phyloP scores from a whole-genome alignment of 2,888 invertebrate species.

The Cheilosia scutellata region DNA sequence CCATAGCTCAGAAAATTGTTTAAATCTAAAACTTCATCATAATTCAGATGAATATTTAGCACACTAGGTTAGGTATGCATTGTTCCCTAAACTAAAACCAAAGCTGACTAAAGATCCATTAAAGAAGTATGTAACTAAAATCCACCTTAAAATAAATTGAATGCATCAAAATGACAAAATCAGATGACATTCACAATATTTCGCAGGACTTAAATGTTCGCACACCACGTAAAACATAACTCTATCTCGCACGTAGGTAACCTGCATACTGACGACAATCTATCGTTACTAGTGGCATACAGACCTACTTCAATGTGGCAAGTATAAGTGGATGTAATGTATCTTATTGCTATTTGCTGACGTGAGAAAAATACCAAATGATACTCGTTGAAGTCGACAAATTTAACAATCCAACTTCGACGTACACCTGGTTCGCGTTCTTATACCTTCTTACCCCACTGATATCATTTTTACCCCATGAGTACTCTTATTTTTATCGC shows the following conservation, averaged over 20 bases:
- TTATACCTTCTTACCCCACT: constrained; percentile 34
- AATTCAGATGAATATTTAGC: too few species aligned
- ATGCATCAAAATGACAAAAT: too few species aligned
- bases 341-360: constrained; percentile 36
- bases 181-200: too few species aligned
- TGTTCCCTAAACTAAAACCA: too few species aligned
- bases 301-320: constrained; percentile 3
- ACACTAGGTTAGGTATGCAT: too few species aligned
- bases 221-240: too few species aligned
- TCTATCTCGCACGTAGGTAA: not conserved
- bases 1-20: too few species aligned
- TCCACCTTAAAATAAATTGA: too few species aligned
- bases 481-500: constrained; percentile 5
- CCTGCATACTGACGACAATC: not conserved
- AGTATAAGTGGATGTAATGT: constrained; percentile 50
- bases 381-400: constrained; percentile 18
- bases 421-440: constrained; percentile 25
- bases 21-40: too few species aligned
- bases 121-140: too few species aligned
- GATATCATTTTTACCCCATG: not conserved
- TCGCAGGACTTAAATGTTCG: too few species aligned
- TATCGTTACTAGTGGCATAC: not conserved
- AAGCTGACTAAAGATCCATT: too few species aligned
- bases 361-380: constrained; percentile 42
- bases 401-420: constrained; percentile 38